phyloP scores from a whole-genome alignment of 2,113 vertebrate species.

The Thunnus maccoyii region DNA sequence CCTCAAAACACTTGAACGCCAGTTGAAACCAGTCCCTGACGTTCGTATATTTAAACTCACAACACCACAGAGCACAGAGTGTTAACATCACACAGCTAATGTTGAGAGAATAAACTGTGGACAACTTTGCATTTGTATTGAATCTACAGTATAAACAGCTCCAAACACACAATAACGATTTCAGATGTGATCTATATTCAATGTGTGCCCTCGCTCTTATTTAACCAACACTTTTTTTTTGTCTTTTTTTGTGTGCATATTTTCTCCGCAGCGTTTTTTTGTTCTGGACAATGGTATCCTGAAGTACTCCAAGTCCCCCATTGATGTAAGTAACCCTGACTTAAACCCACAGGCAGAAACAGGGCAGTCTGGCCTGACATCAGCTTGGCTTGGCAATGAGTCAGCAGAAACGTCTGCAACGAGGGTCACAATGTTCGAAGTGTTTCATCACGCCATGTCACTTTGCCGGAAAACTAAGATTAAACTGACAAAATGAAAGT shows the following conservation, averaged over 20 bases:
- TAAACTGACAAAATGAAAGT: slow-evolving; percentile 14
- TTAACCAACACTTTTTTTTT: slow-evolving; percentile 20
- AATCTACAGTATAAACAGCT: slow-evolving; percentile 4
- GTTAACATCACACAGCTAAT: neutral
- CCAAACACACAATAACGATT: neutral
- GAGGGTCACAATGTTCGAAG: slow-evolving; percentile 30
- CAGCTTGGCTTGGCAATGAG: slow-evolving; percentile 53
- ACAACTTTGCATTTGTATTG: neutral
- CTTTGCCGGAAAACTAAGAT: slow-evolving; percentile 13
- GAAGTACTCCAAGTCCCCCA: slow-evolving; percentile 98
- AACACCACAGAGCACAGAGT: neutral
- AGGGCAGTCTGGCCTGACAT: slow-evolving; percentile 47
- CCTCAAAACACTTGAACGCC: neutral
- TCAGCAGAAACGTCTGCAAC: slow-evolving; percentile 73
- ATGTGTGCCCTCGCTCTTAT: neutral
- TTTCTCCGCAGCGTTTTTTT: slow-evolving; percentile 93
- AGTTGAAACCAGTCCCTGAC: slow-evolving; percentile 8
- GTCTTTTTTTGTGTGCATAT: slow-evolving; percentile 39
- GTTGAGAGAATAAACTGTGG: neutral
- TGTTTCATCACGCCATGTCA: slow-evolving; percentile 32
- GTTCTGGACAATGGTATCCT: slow-evolving; percentile 98
- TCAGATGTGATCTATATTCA: slow-evolving; percentile 13
- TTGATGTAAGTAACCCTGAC: slow-evolving; percentile 93
- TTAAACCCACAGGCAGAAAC: slow-evolving; percentile 52
- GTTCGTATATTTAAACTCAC: neutral